These are phyloP conservation scores for Diglossa cyanea DNA, from an alignment of 2,797 vertebrate species.

Conservation along the genomic window DNA sequence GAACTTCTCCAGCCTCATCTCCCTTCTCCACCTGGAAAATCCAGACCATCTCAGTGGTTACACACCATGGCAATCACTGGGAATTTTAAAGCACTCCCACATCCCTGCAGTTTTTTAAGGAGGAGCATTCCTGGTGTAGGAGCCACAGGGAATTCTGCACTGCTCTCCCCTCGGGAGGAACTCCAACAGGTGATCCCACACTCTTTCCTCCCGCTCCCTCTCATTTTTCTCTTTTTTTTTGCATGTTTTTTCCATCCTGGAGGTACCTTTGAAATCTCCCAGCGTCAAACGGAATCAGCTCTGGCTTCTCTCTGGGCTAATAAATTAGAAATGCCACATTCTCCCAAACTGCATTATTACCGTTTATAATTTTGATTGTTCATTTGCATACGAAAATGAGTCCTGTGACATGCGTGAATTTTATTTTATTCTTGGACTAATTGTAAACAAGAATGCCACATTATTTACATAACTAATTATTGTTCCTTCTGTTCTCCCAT, in stretches of 20 bases:
- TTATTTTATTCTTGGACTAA: conserved; percentile 92
- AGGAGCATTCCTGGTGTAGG: accelerated
- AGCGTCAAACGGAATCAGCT: conserved; percentile 81
- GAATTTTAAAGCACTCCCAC: background rate
- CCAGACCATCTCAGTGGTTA: accelerated
- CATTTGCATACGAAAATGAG: conserved; percentile 99
- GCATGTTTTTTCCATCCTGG: conserved; percentile 24
- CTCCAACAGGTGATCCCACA: conserved; percentile 40
- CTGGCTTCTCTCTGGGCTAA: conserved; percentile 80
- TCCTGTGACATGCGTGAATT: conserved; percentile 94
- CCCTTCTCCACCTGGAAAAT: background rate
- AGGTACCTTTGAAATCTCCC: conserved; percentile 73
- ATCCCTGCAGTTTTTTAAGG: background rate
- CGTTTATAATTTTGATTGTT: conserved; percentile 97
- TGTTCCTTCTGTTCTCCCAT: conserved; percentile 95
- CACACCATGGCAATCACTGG: accelerated
- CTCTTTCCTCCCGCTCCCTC: accelerated
- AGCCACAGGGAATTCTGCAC: background rate
- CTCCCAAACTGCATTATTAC: conserved; percentile 94
- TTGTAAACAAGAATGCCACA: conserved; percentile 99
- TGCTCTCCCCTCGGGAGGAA: background rate
- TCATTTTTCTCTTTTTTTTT: background rate
- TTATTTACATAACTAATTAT: conserved; percentile 99
- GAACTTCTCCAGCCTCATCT: background rate
- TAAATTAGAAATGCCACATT: conserved; percentile 89